phyloP scores from a whole-genome alignment of 2,113 vertebrate genomes.

The Apteryx owenii region DNA sequence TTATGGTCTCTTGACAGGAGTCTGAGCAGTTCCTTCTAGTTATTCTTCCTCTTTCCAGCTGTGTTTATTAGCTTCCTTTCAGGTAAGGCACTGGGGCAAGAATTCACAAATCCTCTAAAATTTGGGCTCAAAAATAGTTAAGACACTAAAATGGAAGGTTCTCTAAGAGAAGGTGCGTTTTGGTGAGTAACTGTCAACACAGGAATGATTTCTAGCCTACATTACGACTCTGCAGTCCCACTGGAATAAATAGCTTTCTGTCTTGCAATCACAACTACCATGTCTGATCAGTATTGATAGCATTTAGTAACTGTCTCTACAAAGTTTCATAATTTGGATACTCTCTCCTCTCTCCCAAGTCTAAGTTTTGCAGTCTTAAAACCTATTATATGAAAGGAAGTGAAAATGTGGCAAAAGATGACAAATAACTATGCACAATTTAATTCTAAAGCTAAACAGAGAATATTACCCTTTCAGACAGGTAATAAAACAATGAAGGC shows the following conservation, averaged over 20 bases:
- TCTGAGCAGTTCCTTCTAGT: neutral
- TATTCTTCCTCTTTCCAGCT: neutral
- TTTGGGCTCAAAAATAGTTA: neutral
- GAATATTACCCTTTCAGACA: neutral
- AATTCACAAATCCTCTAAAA: neutral
- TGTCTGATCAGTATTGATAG: neutral
- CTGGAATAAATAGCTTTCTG: neutral
- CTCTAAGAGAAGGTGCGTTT: neutral
- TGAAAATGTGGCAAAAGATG: neutral
- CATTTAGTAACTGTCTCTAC: neutral
- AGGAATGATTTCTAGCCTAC: neutral
- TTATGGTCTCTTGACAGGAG: neutral
- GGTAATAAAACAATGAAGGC: neutral
- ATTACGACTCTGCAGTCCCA: neutral
- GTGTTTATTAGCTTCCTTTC: neutral
- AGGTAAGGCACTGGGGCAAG: neutral
- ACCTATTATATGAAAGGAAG: neutral
- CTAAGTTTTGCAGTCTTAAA: neutral
- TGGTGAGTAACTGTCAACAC: neutral
- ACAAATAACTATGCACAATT: neutral
- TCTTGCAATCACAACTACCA: fast-evolving
- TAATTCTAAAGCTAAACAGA: neutral
- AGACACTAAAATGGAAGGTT: neutral
- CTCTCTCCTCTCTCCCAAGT: neutral
- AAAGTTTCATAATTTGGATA: neutral